These are phyloP conservation scores for Microtus pennsylvanicus DNA, from an alignment of 2,113 vertebrate species.

Conservation along the genomic window DNA sequence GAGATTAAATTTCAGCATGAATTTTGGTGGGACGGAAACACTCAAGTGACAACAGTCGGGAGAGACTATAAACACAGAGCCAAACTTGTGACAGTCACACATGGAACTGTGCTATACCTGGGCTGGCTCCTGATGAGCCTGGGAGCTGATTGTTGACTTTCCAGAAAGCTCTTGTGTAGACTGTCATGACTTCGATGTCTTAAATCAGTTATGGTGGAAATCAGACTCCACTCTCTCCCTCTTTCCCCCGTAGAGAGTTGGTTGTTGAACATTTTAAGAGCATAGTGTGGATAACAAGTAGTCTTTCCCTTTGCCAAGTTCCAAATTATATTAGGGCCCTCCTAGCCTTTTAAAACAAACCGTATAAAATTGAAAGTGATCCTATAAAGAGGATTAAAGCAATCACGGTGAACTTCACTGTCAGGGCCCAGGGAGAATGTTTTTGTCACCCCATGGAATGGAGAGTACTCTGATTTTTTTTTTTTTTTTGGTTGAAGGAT, in stretches of 20 bases:
- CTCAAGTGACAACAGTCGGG: neutral
- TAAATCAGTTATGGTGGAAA: neutral
- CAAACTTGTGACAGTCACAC: neutral
- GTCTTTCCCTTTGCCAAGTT: neutral
- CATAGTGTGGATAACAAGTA: neutral
- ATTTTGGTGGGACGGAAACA: neutral
- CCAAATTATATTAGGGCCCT: constrained; percentile 37
- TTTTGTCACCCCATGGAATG: neutral
- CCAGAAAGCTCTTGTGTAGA: neutral
- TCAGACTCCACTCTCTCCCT: neutral
- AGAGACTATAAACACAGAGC: neutral
- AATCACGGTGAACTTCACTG: neutral
- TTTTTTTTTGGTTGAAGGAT: neutral
- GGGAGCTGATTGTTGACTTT: neutral
- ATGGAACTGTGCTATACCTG: neutral
- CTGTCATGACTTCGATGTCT: neutral
- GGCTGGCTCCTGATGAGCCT: neutral
- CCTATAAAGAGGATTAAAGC: constrained; percentile 45
- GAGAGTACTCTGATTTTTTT: neutral
- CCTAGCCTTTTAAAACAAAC: constrained; percentile 27
- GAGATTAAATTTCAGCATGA: neutral
- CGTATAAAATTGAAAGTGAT: constrained; percentile 28
- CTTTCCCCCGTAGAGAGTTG: neutral
- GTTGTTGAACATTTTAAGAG: constrained; percentile 48
- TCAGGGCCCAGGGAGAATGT: neutral